phyloP scores from a whole-genome alignment of 1,140 invertebrate genomes.

The Heliconius hermathena region DNA sequence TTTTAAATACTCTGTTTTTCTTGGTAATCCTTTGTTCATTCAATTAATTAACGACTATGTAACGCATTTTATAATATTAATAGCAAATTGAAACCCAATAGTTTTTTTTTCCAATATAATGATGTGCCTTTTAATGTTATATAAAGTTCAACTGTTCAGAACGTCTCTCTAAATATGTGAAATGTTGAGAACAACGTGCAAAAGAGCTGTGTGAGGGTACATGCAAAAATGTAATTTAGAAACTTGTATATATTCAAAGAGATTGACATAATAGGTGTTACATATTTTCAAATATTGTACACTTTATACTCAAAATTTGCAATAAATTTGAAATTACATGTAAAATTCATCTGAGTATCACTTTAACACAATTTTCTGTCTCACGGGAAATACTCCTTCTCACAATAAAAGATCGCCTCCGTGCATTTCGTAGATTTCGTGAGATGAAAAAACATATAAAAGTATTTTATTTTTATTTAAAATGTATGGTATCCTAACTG shows the following conservation, averaged over 20 bases:
- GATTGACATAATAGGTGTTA: not conserved
- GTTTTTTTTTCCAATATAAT: too few species aligned
- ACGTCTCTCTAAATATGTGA: not conserved
- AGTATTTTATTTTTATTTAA: too few species aligned
- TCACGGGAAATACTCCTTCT: not conserved
- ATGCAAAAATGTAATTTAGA: not conserved
- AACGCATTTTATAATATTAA: too few species aligned
- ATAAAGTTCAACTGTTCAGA: not conserved
- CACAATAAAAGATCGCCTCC: too few species aligned
- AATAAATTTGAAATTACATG: slow-evolving; percentile 1
- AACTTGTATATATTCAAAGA: not conserved
- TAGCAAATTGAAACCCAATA: too few species aligned
- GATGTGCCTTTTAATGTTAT: not conserved
- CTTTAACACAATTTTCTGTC: not conserved
- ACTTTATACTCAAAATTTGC: not conserved
- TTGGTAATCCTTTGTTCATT: too few species aligned
- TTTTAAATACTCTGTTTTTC: not conserved
- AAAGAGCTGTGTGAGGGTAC: not conserved
- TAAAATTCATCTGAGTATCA: not conserved
- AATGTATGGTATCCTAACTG: too few species aligned
- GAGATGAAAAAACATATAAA: too few species aligned
- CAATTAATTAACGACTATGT: too few species aligned
- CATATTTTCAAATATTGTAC: not conserved
- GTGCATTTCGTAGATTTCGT: too few species aligned
- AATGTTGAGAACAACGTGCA: not conserved